A percentile compares a stretch with the other conserved stretches of the same genome.
phyloP scores from a whole-genome alignment of 2,113 vertebrate species.

The Zosterops hypoxanthus region DNA sequence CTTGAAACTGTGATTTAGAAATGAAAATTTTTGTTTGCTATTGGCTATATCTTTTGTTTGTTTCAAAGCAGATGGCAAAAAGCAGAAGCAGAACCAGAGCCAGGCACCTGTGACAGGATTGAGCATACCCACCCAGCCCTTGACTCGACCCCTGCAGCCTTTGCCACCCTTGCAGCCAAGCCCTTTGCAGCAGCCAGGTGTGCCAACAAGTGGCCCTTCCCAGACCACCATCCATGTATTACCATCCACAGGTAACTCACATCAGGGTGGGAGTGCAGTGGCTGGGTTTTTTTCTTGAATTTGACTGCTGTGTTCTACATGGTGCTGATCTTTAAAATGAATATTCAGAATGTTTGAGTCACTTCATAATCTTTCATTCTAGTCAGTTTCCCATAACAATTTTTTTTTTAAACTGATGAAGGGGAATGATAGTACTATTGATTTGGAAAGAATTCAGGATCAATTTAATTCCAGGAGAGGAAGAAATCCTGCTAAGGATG shows the following conservation, averaged over 20 bases:
- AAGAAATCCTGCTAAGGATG: not conserved
- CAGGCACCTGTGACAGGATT: constrained; percentile 44
- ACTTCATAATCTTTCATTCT: not conserved
- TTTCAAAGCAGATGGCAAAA: constrained; percentile 71
- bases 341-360: not conserved
- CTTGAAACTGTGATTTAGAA: not conserved
- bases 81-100: constrained; percentile 39
- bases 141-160: constrained; percentile 69
- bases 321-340: not conserved
- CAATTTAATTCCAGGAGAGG: not conserved
- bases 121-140: constrained; percentile 52
- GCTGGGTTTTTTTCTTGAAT: not conserved
- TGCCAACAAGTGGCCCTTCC: constrained; percentile 75
- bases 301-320: not conserved
- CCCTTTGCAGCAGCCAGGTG: constrained; percentile 66
- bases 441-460: not conserved
- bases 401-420: not conserved
- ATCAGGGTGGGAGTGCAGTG: not conserved
- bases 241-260: constrained; percentile 72
- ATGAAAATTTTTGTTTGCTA: not conserved
- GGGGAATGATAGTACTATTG: not conserved
- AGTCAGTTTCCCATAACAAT: not conserved
- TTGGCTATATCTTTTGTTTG: not conserved
- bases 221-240: constrained; percentile 80
- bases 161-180: constrained; percentile 69